Conservation (phyloP, 2,888 invertebrate species). For the Rhodophaea formosa region DNA sequence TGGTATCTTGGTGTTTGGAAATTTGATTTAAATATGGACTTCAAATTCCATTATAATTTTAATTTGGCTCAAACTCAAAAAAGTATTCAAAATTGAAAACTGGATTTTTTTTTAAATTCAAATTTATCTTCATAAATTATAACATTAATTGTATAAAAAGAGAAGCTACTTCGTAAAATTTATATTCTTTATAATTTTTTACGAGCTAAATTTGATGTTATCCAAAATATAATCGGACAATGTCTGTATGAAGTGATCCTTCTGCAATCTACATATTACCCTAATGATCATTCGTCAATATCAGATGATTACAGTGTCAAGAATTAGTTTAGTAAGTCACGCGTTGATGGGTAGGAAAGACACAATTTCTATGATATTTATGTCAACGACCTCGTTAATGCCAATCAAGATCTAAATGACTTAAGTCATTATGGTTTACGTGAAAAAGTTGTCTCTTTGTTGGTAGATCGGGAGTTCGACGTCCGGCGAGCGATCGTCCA, state of each 20-base stretch:
- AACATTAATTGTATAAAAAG: too few relatives aligned
- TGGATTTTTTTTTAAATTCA: too few relatives aligned
- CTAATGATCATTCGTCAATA: constrained; percentile 11
- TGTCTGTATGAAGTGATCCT: background rate
- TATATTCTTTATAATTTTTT: too few relatives aligned
- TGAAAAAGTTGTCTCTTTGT: constrained; percentile 92
- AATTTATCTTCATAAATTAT: too few relatives aligned
- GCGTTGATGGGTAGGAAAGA: constrained; percentile 18
- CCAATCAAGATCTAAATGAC: constrained; percentile 15
- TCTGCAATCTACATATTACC: background rate
- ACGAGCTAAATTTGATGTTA: too few relatives aligned
- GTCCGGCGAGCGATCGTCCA: constrained; percentile 88
- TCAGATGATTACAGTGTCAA: constrained; percentile 18
- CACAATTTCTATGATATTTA: constrained; percentile 2
- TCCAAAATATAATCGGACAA: background rate
- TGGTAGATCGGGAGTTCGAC: constrained; percentile 91
- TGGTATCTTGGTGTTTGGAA: too few relatives aligned
- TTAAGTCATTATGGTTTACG: constrained; percentile 49
- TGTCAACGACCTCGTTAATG: constrained; percentile 6
- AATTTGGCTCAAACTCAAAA: too few relatives aligned
- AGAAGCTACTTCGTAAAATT: too few relatives aligned
- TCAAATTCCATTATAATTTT: too few relatives aligned
- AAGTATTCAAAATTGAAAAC: too few relatives aligned
- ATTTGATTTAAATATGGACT: too few relatives aligned
- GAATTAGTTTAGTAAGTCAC: constrained; percentile 26